A percentile compares a stretch with the other conserved stretches of the same genome.
phyloP scores from a whole-genome alignment of 2,797 vertebrate species.

The Gymnodraco acuticeps region DNA sequence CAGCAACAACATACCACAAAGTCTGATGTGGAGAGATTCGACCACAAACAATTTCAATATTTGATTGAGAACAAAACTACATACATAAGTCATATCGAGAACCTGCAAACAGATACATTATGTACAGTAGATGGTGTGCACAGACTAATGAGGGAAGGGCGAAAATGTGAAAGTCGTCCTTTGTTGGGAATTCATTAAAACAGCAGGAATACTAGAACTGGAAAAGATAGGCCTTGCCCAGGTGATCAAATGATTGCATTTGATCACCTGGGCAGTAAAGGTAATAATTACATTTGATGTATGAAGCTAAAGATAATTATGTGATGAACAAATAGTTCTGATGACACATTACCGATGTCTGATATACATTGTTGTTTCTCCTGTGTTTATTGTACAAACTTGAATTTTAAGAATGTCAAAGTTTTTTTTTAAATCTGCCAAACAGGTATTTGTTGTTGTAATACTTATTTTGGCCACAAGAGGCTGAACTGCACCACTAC shows the following conservation, averaged over 20 bases:
- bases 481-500: too few species aligned
- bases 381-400: too few species aligned
- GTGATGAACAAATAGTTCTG: too few species aligned
- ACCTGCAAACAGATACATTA: slow-evolving; percentile 81
- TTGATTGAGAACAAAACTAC: slow-evolving; percentile 81
- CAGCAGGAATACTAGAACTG: slow-evolving; percentile 14
- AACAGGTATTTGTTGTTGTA: too few species aligned
- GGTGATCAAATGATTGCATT: background rate
- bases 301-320: background rate
- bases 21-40: slow-evolving; percentile 63
- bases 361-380: too few species aligned
- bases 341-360: too few species aligned
- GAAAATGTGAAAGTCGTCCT: slow-evolving; percentile 15
- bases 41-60: slow-evolving; percentile 79
- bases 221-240: background rate
- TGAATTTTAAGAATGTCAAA: too few species aligned
- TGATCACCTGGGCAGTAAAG: slow-evolving; percentile 13
- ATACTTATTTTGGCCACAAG: too few species aligned
- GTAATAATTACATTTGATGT: background rate
- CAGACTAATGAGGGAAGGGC: slow-evolving; percentile 53
- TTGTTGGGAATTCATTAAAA: slow-evolving; percentile 10
- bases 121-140: slow-evolving; percentile 80
- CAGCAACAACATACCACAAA: slow-evolving; percentile 67
- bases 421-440: too few species aligned
- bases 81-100: slow-evolving; percentile 75